Evolutionary conservation across 2,888 invertebrate genomes (phyloP).

Genomic region (Lepeophtheirus nordmannii): DNA sequence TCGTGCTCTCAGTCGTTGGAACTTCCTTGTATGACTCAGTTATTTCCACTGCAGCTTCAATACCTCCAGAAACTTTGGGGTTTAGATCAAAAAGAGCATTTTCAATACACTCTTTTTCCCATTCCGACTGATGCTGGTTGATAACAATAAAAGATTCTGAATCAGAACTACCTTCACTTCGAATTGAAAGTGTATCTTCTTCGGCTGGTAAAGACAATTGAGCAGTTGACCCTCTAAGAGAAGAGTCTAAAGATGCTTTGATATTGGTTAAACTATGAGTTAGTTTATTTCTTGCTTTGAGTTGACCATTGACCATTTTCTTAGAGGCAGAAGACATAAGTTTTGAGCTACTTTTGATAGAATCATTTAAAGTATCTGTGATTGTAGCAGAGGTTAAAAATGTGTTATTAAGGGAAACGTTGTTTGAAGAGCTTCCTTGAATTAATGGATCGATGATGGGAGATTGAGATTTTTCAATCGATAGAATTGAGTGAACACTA

Average conservation of each 20-base stretch:
- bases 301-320: conserved; percentile 27
- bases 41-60: conserved; percentile 71
- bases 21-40: conserved; percentile 39
- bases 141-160: conserved; percentile 29
- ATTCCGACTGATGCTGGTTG: conserved; percentile 22
- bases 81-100: conserved; percentile 12
- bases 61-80: conserved; percentile 33
- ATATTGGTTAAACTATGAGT: conserved; percentile 60
- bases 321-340: conserved; percentile 24
- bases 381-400: conserved; percentile 23
- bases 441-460: no score
- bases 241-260: conserved; percentile 67
- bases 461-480: no score
- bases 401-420: conserved; percentile 28
- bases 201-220: conserved; percentile 30
- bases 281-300: conserved; percentile 59
- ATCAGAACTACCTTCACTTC: conserved; percentile 71
- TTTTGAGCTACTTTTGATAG: conserved; percentile 5
- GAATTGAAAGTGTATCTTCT: conserved; percentile 48
- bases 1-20: no score
- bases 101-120: conserved; percentile 15
- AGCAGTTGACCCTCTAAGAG: conserved; percentile 42
- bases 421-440: conserved; percentile 6
- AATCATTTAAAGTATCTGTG: background rate
- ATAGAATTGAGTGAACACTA: no score